A percentile compares a stretch with the other conserved stretches of the same genome.
Conservation (phyloP, 2,797 vertebrate genomes). For the Aeoliscus strigatus region DNA sequence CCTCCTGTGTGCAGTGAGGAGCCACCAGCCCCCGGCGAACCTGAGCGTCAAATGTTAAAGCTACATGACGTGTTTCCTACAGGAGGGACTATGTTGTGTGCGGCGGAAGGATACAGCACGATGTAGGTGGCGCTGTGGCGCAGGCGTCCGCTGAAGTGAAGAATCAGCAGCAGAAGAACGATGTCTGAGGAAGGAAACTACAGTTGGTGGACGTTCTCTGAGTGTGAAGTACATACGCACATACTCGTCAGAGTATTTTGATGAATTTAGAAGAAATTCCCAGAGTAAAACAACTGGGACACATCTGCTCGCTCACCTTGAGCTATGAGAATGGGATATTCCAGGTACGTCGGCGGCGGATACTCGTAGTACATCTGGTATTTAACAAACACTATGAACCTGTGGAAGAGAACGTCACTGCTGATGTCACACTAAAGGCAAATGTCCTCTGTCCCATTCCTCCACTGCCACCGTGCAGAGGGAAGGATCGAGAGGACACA, state of each 20-base stretch:
- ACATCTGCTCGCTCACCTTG: conserved; percentile 94
- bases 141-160: conserved; percentile 79
- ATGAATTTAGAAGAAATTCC: too few relatives aligned
- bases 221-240: too few relatives aligned
- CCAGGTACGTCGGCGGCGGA: conserved; percentile 88
- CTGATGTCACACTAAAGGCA: too few relatives aligned
- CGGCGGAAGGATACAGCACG: conserved; percentile 82
- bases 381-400: conserved; percentile 88
- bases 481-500: too few relatives aligned
- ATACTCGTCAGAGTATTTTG: too few relatives aligned
- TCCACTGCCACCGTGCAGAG: too few relatives aligned
- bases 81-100: too few relatives aligned
- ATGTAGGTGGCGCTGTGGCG: conserved; percentile 73
- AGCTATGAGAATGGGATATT: conserved; percentile 88
- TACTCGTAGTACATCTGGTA: conserved; percentile 92
- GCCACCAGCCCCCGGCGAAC: conserved; percentile 80
- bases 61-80: neutral
- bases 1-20: conserved; percentile 82
- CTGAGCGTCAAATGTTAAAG: conserved; percentile 70
- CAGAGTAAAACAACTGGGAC: too few relatives aligned
- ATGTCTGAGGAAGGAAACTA: conserved; percentile 70
- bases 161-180: conserved; percentile 82
- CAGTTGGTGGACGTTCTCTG: too few relatives aligned
- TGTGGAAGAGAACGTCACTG: conserved; percentile 48
- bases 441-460: too few relatives aligned